Evolutionary conservation across 2,113 vertebrate species (phyloP), one percentile per base, ranked within the genome.

Genomic region (Osmerus mordax): DNA sequence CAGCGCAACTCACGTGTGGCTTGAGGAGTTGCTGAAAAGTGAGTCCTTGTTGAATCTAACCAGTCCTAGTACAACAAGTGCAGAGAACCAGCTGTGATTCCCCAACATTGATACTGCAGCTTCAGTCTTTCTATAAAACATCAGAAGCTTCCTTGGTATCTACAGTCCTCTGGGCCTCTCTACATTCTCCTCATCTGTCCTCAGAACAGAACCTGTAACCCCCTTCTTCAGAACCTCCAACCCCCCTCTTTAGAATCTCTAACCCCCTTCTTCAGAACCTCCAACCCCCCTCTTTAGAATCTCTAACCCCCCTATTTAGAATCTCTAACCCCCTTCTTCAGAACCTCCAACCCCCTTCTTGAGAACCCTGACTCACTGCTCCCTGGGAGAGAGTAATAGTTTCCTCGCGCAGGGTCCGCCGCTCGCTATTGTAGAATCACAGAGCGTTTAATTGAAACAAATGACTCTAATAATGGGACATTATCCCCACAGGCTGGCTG

Each of bases 401-500:
- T 92, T 86, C 87, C 90, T 91, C 18, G 29, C 88, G 85, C 92
- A 87, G 92, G 93, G 94, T 94, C 94, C 91, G 93, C 91, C 89
- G 92, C 69, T 90, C 94, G 95, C 93, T 97, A 91, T 92, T 96
- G 95, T 96, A 94, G 94, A 96, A 95, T 93, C 95, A 96, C 94
- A 90, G 92, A 96, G 95, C 94, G 92, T 95, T 96, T 97, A 96
- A 97, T 97, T 96, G 95, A 96, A 97, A 97, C 96, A 97, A 97
- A 97, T 93, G 94, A 96, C 94, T 94, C 93, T 97, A 97, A 96
- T 97, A 96, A 97, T 96, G 91, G 94, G 93, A 95, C 94, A 96
- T 97, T 95, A 96, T 97, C 95, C 94, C 96, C 89, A 93, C 94
- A 95, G 95, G 95, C 94, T 92, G 84, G 88, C 91, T 93, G 90